Base-by-base conservation (phyloP, 92 coral and sea anemone genomes). In the Palythoa grandis region DNA sequence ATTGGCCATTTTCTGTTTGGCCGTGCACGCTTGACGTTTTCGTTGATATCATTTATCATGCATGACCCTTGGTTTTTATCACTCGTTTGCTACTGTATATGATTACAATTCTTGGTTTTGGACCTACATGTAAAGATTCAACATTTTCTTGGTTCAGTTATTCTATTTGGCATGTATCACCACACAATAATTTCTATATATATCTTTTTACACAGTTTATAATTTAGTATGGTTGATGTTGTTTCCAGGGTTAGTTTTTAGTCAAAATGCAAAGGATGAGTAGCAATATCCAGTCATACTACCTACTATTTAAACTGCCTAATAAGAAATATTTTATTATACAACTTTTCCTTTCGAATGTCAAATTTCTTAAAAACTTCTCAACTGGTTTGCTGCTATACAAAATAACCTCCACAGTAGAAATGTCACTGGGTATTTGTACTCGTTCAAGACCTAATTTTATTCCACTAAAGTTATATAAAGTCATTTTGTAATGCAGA, bases 101-200 rank as follows among this genome's bases (percentile, higher is more conserved):
- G 72, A 68, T 68, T 68, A 68, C 72, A 20, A 68, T 68, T 68
- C 72, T 68, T n/a, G n/a, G n/a, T n/a, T n/a, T n/a, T n/a, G n/a
- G n/a, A n/a, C n/a, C n/a, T n/a, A 68, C 35, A 68, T 68, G 72
- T 68, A 68, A 68, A 68, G 72, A n/a, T 68, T 68, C 72, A 68
- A 68, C 72, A 68, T 53, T 53, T 53, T 53, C 58, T 68, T 68
- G 72, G 38, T 68, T 68, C 38, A 68, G 72, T 20, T 68, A n/a
- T 23, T 68, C 43, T 68, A 68, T 66, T 17, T 66, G 71, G 71
- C 71, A 66, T 66, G 71, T 66, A 66, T 66, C 71, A 66, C 29
- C 29, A 68, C 72, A 68, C 72, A 68, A 68, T 58, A 58, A 58
- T 53, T 2, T 53, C 58, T 2, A 53, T 53, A 53, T 53, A 53